Base-by-base conservation (phyloP, 35 echinoderm and acorn worm species). In the Eucidaris tribuloides region DNA sequence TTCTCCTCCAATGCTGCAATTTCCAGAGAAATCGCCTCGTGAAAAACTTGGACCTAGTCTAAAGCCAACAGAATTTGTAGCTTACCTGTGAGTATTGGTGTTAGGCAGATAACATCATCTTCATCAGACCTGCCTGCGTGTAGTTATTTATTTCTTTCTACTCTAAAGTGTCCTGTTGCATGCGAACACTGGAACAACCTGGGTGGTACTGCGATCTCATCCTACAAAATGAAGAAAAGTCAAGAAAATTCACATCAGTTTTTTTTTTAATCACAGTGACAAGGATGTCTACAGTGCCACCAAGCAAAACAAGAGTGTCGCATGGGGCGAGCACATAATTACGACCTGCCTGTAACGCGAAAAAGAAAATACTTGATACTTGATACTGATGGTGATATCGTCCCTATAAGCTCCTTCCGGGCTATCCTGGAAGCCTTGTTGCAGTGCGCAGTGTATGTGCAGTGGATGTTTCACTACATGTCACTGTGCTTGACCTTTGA, bases 131-230 rank as follows among this genome's bases (percentile, higher is more conserved):
- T 90, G 83, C 56, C 90, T 3, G 79, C 25, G 65, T 84, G 93
- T 77, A n/a, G n/a, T n/a, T 99, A 83, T 58, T 49, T 58, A n/a
- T 90, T 79, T 72, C 93, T 91, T 57, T 99, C 96, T 4, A 93
- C 96, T 5, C 19, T 49, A 77, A 99, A 99, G 78, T 54, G 63
- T 23, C 96, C 96, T 42, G 77, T 46, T 35, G 96, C 90, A 44
- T 93, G 93, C 13, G 90, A 93, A 57, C 96, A 93, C 33, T 99
- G 96, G 96, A 99, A 99, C 46, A 99, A 65, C 24, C 96, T 87
- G 3, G 96, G 78, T 71, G 77, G 90, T 79, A 30, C 64, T 56
- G 41, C 83, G 87, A 20, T 68, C 35, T 56, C 93, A 31, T 85
- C 85, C 89, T 97, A 46, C 4, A 34, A 56, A 29, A 68, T 15